Evolutionary conservation across 2,113 vertebrate genomes (phyloP).

Genomic region (Pluvialis apricaria): DNA sequence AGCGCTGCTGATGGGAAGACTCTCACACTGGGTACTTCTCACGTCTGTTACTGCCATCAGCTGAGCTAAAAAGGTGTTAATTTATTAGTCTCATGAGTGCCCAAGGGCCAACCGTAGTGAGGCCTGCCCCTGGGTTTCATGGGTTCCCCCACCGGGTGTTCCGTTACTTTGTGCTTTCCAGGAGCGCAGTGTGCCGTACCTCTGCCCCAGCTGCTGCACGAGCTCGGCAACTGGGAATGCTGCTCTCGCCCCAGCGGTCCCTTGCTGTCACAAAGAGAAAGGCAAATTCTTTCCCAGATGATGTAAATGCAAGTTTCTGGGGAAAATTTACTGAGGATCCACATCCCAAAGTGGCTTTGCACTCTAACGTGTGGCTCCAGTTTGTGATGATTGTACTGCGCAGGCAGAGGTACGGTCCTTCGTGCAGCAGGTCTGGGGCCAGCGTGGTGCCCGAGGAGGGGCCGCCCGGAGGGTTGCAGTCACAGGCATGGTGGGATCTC

Average conservation of each 20-base stretch:
- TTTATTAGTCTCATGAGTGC: background rate
- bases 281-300: background rate
- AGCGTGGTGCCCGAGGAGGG: background rate
- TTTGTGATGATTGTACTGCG: background rate
- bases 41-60: background rate
- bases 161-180: background rate
- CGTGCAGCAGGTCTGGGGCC: rapidly evolving
- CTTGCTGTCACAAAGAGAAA: background rate
- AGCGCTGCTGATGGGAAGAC: background rate
- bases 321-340: background rate
- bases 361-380: background rate
- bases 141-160: background rate
- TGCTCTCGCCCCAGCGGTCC: background rate
- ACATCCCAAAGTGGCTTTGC: background rate
- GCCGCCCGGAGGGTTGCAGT: background rate
- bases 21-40: background rate
- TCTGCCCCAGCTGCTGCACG: background rate
- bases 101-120: background rate
- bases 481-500: rapidly evolving
- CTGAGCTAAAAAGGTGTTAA: background rate
- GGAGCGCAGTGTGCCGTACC: background rate
- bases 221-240: background rate
- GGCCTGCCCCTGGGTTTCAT: background rate
- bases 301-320: background rate
- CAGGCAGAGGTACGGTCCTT: background rate